Evolutionary conservation across 2,113 vertebrate genomes (phyloP).

Genomic region (Rhea americana): DNA sequence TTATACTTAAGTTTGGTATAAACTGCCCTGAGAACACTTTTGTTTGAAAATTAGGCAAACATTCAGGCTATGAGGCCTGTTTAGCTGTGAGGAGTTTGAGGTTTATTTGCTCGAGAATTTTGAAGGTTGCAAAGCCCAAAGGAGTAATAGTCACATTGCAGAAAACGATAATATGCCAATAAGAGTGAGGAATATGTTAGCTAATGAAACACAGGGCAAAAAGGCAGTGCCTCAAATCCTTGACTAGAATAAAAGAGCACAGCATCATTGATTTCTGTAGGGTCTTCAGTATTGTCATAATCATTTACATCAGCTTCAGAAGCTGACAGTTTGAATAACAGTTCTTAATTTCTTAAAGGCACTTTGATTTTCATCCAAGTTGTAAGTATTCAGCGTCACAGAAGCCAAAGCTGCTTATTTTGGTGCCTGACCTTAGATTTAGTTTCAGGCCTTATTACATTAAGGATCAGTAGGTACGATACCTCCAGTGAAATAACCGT

Average conservation of each 20-base stretch:
- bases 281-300: not conserved
- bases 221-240: not conserved
- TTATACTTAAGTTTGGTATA: not conserved
- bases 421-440: not conserved
- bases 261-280: not conserved
- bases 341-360: not conserved
- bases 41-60: not conserved
- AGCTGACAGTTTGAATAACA: not conserved
- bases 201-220: accelerated
- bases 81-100: not conserved
- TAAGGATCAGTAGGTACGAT: not conserved
- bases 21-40: not conserved
- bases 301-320: not conserved
- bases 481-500: not conserved
- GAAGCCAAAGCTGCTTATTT: not conserved
- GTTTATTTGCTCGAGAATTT: not conserved
- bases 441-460: not conserved
- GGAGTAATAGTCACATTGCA: not conserved
- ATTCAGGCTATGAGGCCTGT: not conserved
- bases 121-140: not conserved
- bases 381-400: not conserved
- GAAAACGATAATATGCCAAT: accelerated
- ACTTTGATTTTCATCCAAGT: not conserved
- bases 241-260: not conserved
- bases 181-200: accelerated